A percentile compares a stretch with the other conserved stretches of the same genome.
These are phyloP conservation scores for Megalops cyprinoides DNA, from an alignment of 2,797 vertebrate species.

Conservation along the genomic window DNA sequence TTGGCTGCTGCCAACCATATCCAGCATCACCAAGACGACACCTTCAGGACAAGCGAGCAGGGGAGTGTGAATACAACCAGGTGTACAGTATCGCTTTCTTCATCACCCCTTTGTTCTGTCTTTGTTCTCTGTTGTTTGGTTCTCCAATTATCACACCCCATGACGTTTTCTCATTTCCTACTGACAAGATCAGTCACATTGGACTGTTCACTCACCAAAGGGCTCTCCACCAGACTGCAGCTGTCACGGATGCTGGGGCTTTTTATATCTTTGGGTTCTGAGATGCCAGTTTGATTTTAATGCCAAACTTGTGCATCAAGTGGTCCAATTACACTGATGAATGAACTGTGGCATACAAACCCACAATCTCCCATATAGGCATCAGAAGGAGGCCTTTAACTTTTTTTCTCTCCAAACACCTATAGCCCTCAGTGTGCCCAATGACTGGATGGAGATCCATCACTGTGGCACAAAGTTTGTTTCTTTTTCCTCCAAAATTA, in stretches of 20 bases:
- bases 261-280: not conserved
- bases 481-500: no score
- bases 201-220: no score
- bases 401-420: no score
- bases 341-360: no score
- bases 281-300: not conserved
- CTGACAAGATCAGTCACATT: not conserved
- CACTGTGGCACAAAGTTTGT: no score
- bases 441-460: not conserved
- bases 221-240: no score
- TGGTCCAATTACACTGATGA: not conserved
- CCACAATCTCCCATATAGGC: no score
- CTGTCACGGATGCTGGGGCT: not conserved
- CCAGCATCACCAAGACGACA: not conserved
- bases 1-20: not conserved
- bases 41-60: no score
- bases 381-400: constrained; percentile 1
- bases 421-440: not conserved
- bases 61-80: no score
- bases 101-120: not conserved
- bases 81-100: not conserved
- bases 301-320: not conserved
- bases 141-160: not conserved
- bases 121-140: not conserved
- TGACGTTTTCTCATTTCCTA: not conserved